Conservation (phyloP, 2,113 vertebrate species). For the Polyodon spathula region DNA sequence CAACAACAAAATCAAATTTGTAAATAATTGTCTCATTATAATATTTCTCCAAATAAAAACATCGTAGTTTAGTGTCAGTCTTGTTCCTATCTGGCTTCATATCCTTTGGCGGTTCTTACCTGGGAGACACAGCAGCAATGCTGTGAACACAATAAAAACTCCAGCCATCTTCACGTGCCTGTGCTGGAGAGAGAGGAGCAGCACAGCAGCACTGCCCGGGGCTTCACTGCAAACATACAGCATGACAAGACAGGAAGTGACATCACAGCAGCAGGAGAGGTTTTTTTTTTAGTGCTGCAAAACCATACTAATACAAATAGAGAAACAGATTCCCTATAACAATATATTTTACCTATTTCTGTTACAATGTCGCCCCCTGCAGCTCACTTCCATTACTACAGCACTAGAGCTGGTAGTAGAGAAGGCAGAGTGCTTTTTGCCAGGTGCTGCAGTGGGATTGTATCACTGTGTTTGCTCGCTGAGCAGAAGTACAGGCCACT, state of each 20-base stretch:
- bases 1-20: too few species aligned
- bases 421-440: slow-evolving; percentile 21
- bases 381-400: neutral
- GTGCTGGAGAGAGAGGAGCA: neutral
- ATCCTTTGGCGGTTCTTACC: slow-evolving; percentile 19
- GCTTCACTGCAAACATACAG: too few species aligned
- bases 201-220: neutral
- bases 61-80: neutral
- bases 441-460: neutral
- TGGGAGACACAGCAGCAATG: slow-evolving; percentile 19
- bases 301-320: too few species aligned
- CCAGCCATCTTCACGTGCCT: slow-evolving; percentile 21
- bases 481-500: slow-evolving; percentile 29
- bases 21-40: too few species aligned
- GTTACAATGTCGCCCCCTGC: neutral
- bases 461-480: slow-evolving; percentile 23
- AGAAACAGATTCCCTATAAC: too few species aligned
- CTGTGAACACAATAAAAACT: neutral
- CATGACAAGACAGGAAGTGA: too few species aligned
- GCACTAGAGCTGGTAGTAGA: neutral
- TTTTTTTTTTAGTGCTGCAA: too few species aligned
- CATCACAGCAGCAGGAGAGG: neutral
- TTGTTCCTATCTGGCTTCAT: neutral
- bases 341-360: too few species aligned
- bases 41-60: neutral